These are phyloP conservation scores for Litocranius walleri DNA, from an alignment of 2,113 vertebrate species.

Conservation along the genomic window DNA sequence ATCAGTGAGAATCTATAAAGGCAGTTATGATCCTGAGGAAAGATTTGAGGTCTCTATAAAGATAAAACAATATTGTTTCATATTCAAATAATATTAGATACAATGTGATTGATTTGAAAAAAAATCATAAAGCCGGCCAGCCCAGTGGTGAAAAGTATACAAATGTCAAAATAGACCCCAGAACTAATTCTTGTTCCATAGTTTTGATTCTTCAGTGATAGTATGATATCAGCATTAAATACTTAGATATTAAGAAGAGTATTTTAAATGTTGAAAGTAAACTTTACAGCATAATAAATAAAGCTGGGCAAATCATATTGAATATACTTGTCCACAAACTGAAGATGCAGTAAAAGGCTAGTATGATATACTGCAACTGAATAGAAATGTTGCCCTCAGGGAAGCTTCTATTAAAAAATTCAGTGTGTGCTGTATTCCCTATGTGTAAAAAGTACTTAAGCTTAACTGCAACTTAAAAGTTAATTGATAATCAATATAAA, in stretches of 20 bases:
- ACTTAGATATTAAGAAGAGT: background rate
- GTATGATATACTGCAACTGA: background rate
- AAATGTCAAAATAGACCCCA: background rate
- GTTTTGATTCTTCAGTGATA: conserved; percentile 2
- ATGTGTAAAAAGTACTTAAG: conserved; percentile 39
- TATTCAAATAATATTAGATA: conserved; percentile 25
- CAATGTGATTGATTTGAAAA: background rate
- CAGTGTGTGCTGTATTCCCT: background rate
- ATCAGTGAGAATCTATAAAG: background rate
- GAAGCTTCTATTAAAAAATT: conserved; percentile 30
- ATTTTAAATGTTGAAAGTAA: conserved; percentile 40
- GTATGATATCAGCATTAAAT: conserved; percentile 15
- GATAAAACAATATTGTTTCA: background rate
- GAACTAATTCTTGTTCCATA: background rate
- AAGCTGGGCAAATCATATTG: conserved; percentile 40
- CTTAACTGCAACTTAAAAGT: conserved; percentile 51
- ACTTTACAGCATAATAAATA: conserved; percentile 53
- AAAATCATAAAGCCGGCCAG: conserved; percentile 17
- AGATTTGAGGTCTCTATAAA: background rate
- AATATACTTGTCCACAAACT: conserved; percentile 24
- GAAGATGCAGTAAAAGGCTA: background rate
- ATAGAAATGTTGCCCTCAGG: background rate
- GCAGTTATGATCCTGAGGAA: background rate
- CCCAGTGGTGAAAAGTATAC: background rate
- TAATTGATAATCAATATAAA: conserved; percentile 64